phyloP scores from a whole-genome alignment of 2,888 invertebrate genomes.

The Nasonia oneida region DNA sequence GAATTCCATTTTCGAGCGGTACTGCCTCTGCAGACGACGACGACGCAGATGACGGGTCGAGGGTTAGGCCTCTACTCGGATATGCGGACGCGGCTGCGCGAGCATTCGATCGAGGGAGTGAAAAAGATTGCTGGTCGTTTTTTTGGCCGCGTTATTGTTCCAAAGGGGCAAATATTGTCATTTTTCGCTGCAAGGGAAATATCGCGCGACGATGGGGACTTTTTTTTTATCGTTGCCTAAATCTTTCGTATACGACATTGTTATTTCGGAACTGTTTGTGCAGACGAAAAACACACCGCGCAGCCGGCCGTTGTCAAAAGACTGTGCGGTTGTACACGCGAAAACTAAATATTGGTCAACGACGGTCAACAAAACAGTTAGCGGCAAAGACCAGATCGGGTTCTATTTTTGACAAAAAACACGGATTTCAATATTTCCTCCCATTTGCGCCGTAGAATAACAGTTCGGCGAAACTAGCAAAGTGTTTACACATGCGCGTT shows the following conservation, averaged over 20 bases:
- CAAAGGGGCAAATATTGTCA: background rate
- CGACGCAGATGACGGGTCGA: background rate
- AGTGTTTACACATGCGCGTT: background rate
- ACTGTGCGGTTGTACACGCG: background rate
- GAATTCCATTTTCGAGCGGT: constrained; percentile 49
- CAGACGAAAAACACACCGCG: background rate
- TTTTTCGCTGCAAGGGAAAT: background rate
- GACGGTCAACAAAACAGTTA: background rate
- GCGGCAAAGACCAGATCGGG: background rate
- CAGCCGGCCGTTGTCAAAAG: background rate
- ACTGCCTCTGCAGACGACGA: background rate
- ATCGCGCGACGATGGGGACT: too few species aligned
- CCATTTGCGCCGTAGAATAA: background rate
- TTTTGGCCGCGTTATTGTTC: background rate
- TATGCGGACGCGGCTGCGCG: background rate
- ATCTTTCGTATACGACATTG: too few species aligned
- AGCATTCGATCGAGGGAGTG: background rate
- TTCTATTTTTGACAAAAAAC: background rate
- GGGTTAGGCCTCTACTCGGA: background rate
- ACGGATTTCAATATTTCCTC: background rate
- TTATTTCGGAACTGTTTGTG: too few species aligned
- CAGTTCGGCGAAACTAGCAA: background rate
- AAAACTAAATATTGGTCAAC: background rate
- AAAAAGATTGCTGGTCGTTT: constrained; percentile 34
- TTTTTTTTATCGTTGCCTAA: too few species aligned